Base-by-base conservation (phyloP, 1,140 invertebrate species). In the Cydia strobilella region DNA sequence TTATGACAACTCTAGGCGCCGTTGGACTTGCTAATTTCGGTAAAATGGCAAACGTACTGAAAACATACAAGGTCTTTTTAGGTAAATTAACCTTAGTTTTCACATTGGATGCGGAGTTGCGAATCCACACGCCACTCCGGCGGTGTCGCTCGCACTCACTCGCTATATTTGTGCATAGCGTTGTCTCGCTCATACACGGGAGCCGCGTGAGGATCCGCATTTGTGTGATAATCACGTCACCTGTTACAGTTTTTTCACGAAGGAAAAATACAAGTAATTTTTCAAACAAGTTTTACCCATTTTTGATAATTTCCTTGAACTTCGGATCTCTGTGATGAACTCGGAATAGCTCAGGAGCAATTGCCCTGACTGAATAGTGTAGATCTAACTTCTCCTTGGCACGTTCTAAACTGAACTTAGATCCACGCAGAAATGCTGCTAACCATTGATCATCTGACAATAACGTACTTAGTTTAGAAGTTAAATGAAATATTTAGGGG, bases 391-490 rank as follows among this genome's bases (percentile, higher is more conserved):
- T 98, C 80, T 94, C 94, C 88, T 97, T 97, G 25, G 95, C 95
- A 84, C 96, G 96, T 84, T 97, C 96, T 77, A 97, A 84, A 20
- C 96, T 97, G 83, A 96, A 97, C 92, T 97, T 98, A 88, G 96
- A 97, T 10, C 97, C 96, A 31, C 97, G 94, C 23, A 98, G 88
- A 89, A 97, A 97, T 0, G 96, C 96, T 86, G 96, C 94, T n/a
- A 97, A 85, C 85, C 96, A 94, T 74, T 94, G 89, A 77, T 97
- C 96, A 88, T 97, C 96, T 96, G 83, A 81, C 83, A 88, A 83
- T 31, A 63, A 27, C 75, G 54, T n/a, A n/a, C n/a, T n/a, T n/a
- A n/a, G n/a, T n/a, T n/a, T n/a, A n/a, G n/a, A n/a, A n/a, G n/a
- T n/a, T n/a, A n/a, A n/a, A n/a, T n/a, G n/a, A n/a, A n/a, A n/a